A percentile compares a stretch with the other conserved stretches of the same genome.
Conservation (phyloP, 2,888 invertebrate species). For the Linyphia triangularis region DNA sequence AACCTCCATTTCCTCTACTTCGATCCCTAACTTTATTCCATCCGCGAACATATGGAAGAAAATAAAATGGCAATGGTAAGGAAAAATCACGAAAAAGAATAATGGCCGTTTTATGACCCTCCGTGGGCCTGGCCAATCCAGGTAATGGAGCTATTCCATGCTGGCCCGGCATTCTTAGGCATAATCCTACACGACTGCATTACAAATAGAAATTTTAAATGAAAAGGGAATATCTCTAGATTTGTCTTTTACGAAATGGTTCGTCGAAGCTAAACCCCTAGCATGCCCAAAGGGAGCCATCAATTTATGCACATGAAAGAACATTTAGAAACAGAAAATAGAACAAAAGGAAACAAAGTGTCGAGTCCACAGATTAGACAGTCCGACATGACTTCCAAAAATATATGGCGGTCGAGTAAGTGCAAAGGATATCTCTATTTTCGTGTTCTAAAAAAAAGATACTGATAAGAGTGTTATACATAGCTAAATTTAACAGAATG, state of each 20-base stretch:
- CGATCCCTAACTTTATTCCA: not conserved
- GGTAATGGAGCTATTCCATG: conserved; percentile 65
- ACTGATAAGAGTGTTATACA: not conserved
- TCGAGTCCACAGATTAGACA: not conserved
- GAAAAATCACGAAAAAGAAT: conserved; percentile 71
- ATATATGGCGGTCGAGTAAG: not conserved
- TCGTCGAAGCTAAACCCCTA: not conserved
- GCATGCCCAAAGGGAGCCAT: not conserved
- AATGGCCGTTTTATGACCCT: conserved; percentile 65
- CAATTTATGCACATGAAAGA: not conserved
- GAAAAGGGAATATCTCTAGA: not conserved
- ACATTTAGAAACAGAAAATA: not conserved
- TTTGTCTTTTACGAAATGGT: not conserved
- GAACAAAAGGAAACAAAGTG: not conserved
- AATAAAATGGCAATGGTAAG: conserved; percentile 26
- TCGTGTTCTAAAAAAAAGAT: not conserved
- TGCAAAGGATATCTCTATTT: not conserved
- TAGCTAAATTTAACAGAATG: not conserved
- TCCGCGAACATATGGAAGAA: conserved; percentile 3
- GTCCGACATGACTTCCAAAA: not conserved
- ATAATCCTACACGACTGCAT: conserved; percentile 60
- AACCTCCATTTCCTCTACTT: conserved; percentile 13
- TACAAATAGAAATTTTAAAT: conserved; percentile 58
- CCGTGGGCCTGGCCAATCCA: conserved; percentile 59
- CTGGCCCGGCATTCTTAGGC: conserved; percentile 24